Evolutionary conservation across 2,888 invertebrate species (phyloP), one percentile per base, ranked within the genome.

Genomic region (Hemithea aestivaria): DNA sequence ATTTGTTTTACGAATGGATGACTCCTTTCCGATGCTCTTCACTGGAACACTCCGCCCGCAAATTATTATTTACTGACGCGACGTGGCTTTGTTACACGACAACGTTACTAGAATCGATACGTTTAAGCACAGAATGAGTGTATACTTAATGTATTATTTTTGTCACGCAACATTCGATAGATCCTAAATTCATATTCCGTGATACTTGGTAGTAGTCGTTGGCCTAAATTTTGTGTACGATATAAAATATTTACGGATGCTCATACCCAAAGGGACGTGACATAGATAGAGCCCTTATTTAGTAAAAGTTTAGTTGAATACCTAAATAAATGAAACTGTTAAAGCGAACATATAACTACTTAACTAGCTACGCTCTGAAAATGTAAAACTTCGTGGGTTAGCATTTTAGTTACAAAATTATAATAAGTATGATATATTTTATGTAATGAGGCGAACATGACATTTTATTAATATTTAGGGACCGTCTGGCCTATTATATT

Each of bases 1-100:
- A 65, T 65, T 66, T 66, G 62, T 67, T 68, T 66, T 57, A 61
- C 62, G 64, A 55, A 60, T 65, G 61, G 53, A 51, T 48, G 57
- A 54, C 42, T 59, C 56, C 51, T 58, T 66, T 58, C 50, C 43
- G 43, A 40, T 46, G 46, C 43, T 41, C 34, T 33, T 30, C 35
- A 35, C 20, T 40, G 28, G 31, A 36, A 40, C 35, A 41, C 23
- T 28, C 35, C 12, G 27, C 29, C 21, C 32, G 35, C 20, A 44
- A 40, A 35, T 28, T 36, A 16, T 40, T 29, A 21, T 41, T 32
- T 39, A 39, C 40, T 27, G 28, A 40, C 40, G 33, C 34, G 34
- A 30, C 20, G 30, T 26, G 32, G 30, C 36, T 25, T 41, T 33
- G 30, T 31, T 29, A 11, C 16, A 16, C 16, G 24, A 35, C 30